Evolutionary conservation across 2,113 vertebrate species (phyloP).

Genomic region (Pangasianodon gigas): DNA sequence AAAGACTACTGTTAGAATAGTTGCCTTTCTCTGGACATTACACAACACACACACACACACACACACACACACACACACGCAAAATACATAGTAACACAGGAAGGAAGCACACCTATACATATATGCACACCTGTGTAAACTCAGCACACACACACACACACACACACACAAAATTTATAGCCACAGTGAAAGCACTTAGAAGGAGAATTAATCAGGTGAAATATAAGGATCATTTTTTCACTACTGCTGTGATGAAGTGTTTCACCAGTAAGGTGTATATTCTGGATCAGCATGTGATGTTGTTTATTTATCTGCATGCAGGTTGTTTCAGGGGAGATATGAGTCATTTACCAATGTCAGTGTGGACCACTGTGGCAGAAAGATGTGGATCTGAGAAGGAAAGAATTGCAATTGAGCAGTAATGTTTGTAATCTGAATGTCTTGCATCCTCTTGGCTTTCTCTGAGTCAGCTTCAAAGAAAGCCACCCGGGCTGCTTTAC

Average conservation of each 20-base stretch:
- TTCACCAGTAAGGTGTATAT: background rate
- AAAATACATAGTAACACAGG: background rate
- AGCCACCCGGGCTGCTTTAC: background rate
- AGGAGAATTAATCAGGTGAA: background rate
- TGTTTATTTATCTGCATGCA: background rate
- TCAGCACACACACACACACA: background rate
- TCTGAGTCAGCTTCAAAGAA: background rate
- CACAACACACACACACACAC: conserved; percentile 18
- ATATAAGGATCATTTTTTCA: background rate
- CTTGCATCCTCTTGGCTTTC: background rate
- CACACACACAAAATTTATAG: background rate
- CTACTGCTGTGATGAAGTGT: too few species aligned
- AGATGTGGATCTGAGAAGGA: background rate
- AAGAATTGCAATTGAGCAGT: background rate
- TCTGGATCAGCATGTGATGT: background rate
- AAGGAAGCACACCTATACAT: background rate
- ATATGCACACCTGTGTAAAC: conserved; percentile 9
- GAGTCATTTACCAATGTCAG: background rate
- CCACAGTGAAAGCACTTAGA: background rate
- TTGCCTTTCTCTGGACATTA: conserved; percentile 42
- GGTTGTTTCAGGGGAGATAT: background rate
- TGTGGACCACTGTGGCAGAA: background rate
- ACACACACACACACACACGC: conserved; percentile 20
- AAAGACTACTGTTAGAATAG: conserved; percentile 62
- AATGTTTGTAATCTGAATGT: background rate